These are phyloP conservation scores for Danio tinwini DNA, from an alignment of 2,797 vertebrate genomes.

Conservation along the genomic window DNA sequence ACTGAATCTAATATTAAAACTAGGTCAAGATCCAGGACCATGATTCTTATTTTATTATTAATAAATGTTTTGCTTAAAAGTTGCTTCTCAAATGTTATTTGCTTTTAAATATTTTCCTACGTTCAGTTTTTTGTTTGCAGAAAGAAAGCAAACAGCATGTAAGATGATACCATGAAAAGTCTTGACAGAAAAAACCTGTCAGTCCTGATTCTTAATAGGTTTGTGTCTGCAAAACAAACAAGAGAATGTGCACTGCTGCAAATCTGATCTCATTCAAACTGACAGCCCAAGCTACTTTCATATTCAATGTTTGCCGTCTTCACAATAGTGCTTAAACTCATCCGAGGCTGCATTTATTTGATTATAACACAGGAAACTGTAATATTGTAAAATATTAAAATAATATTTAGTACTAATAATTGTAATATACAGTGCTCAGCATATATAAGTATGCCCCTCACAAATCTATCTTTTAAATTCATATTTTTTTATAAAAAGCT, in stretches of 20 bases:
- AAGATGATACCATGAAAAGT: slow-evolving; percentile 19
- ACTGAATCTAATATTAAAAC: background rate
- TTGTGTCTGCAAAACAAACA: slow-evolving; percentile 13
- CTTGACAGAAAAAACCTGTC: slow-evolving; percentile 16
- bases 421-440: no score
- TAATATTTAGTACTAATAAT: background rate
- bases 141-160: background rate
- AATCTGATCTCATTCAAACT: slow-evolving; percentile 23
- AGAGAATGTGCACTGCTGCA: background rate
- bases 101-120: background rate
- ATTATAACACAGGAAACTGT: background rate
- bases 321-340: background rate
- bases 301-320: background rate
- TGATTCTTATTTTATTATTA: background rate
- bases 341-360: background rate
- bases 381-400: background rate
- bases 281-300: background rate
- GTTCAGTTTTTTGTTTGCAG: background rate
- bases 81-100: background rate
- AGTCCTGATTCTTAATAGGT: slow-evolving; percentile 30
- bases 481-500: no score
- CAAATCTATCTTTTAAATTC: no score
- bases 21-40: no score
- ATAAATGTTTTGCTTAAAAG: background rate
- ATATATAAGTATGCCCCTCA: no score